Percentiles rank a stretch among this genome's conserved stretches.
These are phyloP conservation scores for Pollachius pollachius DNA, from an alignment of 2,113 vertebrate species.

Conservation along the genomic window DNA sequence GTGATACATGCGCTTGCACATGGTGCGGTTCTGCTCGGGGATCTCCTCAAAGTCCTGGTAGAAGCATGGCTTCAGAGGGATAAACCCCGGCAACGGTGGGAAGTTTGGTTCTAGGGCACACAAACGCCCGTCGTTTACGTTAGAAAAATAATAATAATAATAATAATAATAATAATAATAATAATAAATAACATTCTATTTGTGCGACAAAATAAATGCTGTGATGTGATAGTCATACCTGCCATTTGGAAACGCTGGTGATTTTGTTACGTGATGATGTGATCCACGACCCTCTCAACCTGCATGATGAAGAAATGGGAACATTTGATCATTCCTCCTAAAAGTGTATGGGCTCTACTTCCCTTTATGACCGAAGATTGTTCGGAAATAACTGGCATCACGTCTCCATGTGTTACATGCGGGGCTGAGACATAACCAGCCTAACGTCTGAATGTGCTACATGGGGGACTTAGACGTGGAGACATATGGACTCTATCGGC, in stretches of 20 bases:
- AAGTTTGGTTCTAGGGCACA: conserved; percentile 89
- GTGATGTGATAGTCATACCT: conserved; percentile 46
- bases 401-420: too few relatives aligned
- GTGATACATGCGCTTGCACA: conserved; percentile 95
- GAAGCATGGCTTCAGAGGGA: conserved; percentile 96
- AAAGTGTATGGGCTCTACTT: too few relatives aligned
- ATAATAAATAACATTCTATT: not conserved
- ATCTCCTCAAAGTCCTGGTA: conserved; percentile 98
- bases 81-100: conserved; percentile 89
- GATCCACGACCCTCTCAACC: conserved; percentile 21
- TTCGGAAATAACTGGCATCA: too few relatives aligned
- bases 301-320: conserved; percentile 8
- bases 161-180: not conserved
- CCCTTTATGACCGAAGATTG: too few relatives aligned
- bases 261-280: conserved; percentile 2
- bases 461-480: too few relatives aligned
- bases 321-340: not conserved
- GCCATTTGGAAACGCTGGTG: conserved; percentile 52
- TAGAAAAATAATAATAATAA: not conserved
- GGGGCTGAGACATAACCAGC: too few relatives aligned
- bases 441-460: too few relatives aligned
- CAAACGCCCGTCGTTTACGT: not conserved
- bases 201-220: not conserved
- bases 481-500: too few relatives aligned
- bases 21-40: conserved; percentile 88